Base-by-base conservation (phyloP, 2,888 invertebrate species). In the Stegana nigrithorax region DNA sequence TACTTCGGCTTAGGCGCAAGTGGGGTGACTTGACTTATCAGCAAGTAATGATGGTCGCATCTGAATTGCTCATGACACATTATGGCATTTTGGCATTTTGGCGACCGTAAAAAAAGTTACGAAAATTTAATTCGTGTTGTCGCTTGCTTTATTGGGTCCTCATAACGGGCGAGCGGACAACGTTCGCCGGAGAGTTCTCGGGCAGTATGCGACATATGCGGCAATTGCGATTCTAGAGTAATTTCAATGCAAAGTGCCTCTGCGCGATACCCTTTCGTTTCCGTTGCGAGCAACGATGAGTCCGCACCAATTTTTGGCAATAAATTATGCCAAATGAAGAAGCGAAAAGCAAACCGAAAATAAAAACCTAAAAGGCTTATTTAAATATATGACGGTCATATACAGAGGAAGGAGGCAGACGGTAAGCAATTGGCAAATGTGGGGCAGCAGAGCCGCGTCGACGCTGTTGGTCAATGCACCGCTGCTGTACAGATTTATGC, bases 161-260 rank as follows among this genome's bases (percentile, higher is more conserved):
- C n/a, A n/a, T n/a, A n/a, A n/a, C n/a, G n/a, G n/a, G n/a, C n/a
- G n/a, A n/a, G n/a, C n/a, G n/a, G n/a, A n/a, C n/a, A n/a, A n/a
- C n/a, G n/a, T n/a, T n/a, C n/a, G n/a, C n/a, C n/a, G n/a, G n/a
- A n/a, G n/a, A n/a, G n/a, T n/a, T n/a, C n/a, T n/a, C n/a, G n/a
- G n/a, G n/a, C n/a, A n/a, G n/a, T n/a, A n/a, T n/a, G n/a, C n/a
- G n/a, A n/a, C n/a, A n/a, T n/a, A n/a, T n/a, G n/a, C n/a, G n/a
- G n/a, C 36, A 55, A 55, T 55, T 55, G 53, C 53, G 32, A 55
- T 55, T 55, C 36, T 55, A 55, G 32, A 21, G 53, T 36, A 23
- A 32, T 55, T 55, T 55, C 32, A 55, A 55, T 55, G 53, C 53
- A 23, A 55, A 55, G 36, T 32, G 36, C 36, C 53, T 55, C 23